These are phyloP conservation scores for Trididemnum clinides DNA, from an alignment of 23 tunicate species.

Conservation along the genomic window DNA sequence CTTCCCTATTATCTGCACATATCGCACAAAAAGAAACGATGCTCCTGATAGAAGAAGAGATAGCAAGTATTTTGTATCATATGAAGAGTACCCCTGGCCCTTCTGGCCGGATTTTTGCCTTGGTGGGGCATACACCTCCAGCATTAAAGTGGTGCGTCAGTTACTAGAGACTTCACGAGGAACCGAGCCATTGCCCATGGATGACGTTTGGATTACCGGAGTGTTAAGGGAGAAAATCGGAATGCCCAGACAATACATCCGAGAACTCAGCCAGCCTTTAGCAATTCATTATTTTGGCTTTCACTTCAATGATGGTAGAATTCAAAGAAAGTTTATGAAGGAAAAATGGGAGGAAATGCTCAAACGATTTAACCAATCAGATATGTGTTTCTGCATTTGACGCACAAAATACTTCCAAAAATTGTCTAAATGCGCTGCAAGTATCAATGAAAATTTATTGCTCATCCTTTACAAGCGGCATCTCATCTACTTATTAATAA, in stretches of 20 bases:
- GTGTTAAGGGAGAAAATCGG: neutral
- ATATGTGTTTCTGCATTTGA: too few species aligned
- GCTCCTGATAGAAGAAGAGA: neutral
- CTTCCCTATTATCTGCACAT: constrained; percentile 1
- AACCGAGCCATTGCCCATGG: neutral
- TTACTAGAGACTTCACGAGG: neutral
- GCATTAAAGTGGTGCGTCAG: neutral
- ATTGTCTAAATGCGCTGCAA: too few species aligned
- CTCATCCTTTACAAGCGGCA: too few species aligned
- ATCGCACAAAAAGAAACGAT: neutral
- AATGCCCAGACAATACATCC: constrained; percentile 20
- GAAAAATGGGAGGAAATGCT: neutral
- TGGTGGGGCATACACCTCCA: constrained; percentile 19
- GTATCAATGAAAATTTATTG: too few species aligned
- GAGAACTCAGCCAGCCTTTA: neutral
- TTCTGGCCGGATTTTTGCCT: neutral
- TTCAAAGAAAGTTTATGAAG: neutral
- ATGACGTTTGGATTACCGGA: constrained; percentile 19
- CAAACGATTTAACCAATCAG: neutral
- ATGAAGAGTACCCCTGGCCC: constrained; percentile 22
- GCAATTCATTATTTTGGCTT: neutral
- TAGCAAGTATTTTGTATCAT: neutral
- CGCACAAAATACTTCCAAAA: too few species aligned
- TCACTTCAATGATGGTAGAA: neutral
- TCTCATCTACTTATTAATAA: too few species aligned